phyloP scores from a whole-genome alignment of 2,888 invertebrate genomes.

The Tinea pellionella region DNA sequence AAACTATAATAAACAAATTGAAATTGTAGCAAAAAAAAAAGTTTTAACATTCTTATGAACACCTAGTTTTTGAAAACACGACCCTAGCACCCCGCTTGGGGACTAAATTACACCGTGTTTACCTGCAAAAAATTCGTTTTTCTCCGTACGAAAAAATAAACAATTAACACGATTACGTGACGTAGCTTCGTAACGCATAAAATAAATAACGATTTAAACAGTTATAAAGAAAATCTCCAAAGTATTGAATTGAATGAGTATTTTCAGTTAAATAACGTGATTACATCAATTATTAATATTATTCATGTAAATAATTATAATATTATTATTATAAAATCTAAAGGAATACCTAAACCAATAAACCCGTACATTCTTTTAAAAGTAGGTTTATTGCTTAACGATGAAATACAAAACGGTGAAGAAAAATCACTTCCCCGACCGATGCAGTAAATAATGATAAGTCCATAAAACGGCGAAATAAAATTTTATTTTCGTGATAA shows the following conservation, averaged over 20 bases:
- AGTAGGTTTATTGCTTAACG: conserved; percentile 6
- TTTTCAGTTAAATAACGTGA: no score
- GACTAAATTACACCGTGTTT: not conserved
- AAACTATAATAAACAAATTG: no score
- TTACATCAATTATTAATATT: no score
- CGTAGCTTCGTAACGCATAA: not conserved
- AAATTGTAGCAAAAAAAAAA: not conserved
- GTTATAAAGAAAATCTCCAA: no score
- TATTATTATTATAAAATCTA: not conserved
- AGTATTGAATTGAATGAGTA: no score
- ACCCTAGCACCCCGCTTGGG: not conserved
- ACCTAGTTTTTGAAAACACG: not conserved
- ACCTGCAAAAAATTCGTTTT: not conserved
- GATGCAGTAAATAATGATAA: conserved; percentile 16
- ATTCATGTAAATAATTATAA: no score
- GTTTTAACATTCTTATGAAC: not conserved
- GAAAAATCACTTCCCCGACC: conserved; percentile 5
- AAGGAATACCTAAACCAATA: not conserved
- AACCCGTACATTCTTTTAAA: not conserved
- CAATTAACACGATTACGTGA: not conserved
- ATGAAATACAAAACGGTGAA: conserved; percentile 6
- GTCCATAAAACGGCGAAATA: conserved; percentile 15
- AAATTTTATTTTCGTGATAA: conserved; percentile 18
- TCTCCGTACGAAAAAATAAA: not conserved
- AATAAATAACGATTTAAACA: not conserved